Percentiles rank a stretch among this genome's conserved stretches.
Conservation (phyloP, 2,888 invertebrate genomes). For the Rhabditoides inermis region DNA sequence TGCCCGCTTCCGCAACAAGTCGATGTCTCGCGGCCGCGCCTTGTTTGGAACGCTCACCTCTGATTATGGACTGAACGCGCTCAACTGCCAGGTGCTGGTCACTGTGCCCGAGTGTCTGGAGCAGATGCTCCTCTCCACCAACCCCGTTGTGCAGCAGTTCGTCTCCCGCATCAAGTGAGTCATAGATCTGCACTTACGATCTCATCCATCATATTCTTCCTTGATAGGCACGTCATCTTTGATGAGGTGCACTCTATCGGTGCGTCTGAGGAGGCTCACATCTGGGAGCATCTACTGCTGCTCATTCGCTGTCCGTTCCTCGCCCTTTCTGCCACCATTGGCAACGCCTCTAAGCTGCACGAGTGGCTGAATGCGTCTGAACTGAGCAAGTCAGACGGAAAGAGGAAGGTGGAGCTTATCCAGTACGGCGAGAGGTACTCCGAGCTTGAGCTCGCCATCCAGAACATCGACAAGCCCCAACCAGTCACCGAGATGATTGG, state of each 20-base stretch:
- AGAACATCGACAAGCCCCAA: constrained; percentile 29
- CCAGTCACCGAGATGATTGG: constrained; percentile 3
- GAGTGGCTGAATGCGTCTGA: constrained; percentile 43
- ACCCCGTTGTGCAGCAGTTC: constrained; percentile 42
- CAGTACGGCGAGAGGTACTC: constrained; percentile 47
- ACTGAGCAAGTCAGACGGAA: constrained; percentile 28
- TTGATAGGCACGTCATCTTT: constrained; percentile 49
- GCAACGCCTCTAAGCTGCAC: constrained; percentile 42
- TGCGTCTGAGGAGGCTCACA: constrained; percentile 40
- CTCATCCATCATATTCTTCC: too few species aligned
- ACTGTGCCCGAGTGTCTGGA: constrained; percentile 48
- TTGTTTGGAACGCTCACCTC: constrained; percentile 50
- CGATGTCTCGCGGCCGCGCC: constrained; percentile 49
- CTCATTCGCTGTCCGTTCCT: constrained; percentile 50
- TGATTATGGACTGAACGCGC: constrained; percentile 40
- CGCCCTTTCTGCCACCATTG: constrained; percentile 49
- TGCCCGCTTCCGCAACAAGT: constrained; percentile 50
- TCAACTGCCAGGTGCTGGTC: constrained; percentile 47
- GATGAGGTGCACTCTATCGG: constrained; percentile 51
- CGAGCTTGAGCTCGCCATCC: constrained; percentile 46
- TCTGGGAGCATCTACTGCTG: constrained; percentile 50
- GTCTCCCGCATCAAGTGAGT: constrained; percentile 44
- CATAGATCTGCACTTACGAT: too few species aligned
- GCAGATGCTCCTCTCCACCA: constrained; percentile 40
- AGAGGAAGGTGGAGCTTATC: constrained; percentile 33